Evolutionary conservation across 2,797 vertebrate species (phyloP).

Genomic region (Acropternis orthonyx): DNA sequence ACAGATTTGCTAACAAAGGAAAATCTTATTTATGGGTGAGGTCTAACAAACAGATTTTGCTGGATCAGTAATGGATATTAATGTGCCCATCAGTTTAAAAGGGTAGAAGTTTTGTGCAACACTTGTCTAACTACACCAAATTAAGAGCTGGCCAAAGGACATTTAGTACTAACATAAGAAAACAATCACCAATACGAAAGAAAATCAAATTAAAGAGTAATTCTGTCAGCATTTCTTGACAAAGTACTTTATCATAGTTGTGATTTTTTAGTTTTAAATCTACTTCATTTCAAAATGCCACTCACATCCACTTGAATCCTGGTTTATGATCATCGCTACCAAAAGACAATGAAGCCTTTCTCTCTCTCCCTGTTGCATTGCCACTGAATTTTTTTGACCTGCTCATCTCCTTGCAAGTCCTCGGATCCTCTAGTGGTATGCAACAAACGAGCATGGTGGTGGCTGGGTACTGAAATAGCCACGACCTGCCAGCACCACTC

Average conservation of each 20-base stretch:
- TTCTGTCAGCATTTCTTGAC: background rate
- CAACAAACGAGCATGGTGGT: background rate
- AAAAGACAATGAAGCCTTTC: background rate
- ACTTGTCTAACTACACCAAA: background rate
- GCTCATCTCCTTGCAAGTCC: background rate
- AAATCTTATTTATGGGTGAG: background rate
- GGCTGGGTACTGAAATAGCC: background rate
- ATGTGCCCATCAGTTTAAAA: background rate
- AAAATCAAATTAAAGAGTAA: background rate
- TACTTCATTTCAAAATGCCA: background rate
- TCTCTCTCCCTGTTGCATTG: fast-evolving
- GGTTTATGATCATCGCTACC: fast-evolving
- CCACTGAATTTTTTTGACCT: fast-evolving
- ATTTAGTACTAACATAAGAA: background rate
- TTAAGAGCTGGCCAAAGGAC: background rate
- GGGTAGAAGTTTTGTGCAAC: background rate
- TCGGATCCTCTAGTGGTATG: background rate
- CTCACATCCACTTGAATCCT: background rate
- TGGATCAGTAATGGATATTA: background rate
- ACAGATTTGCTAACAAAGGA: background rate
- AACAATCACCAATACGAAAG: background rate
- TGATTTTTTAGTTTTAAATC: background rate
- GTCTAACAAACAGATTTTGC: background rate
- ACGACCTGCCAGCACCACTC: background rate
- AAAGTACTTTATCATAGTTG: background rate